Percentiles rank a stretch among this genome's conserved stretches.
phyloP scores from a whole-genome alignment of 2,797 vertebrate genomes.

The Pempheris klunzingeri region DNA sequence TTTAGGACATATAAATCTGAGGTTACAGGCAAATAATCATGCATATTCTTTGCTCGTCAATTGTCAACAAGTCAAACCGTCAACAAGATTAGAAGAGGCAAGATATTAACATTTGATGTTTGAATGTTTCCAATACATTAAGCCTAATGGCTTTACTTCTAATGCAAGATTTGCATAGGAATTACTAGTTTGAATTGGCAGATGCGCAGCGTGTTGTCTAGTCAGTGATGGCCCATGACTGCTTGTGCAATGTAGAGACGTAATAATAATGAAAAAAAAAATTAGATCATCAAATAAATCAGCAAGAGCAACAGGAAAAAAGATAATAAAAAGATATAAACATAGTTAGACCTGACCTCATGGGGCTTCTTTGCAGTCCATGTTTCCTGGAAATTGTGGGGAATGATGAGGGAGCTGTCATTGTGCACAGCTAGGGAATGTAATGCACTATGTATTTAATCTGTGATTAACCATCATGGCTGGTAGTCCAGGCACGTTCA shows the following conservation, averaged over 20 bases:
- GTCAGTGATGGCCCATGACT: slow-evolving; percentile 55
- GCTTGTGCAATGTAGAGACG: slow-evolving; percentile 33
- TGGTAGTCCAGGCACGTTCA: slow-evolving; percentile 75
- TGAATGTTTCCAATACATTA: slow-evolving; percentile 64
- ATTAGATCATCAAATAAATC: slow-evolving; percentile 64
- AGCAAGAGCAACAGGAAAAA: slow-evolving; percentile 38
- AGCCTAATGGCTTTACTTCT: slow-evolving; percentile 65
- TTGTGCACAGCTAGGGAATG: slow-evolving; percentile 48
- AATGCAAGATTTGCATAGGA: slow-evolving; percentile 64
- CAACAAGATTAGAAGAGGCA: slow-evolving; percentile 54
- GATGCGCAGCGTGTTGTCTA: slow-evolving; percentile 50
- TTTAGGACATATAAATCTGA: slow-evolving; percentile 32
- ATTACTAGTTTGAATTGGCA: slow-evolving; percentile 57
- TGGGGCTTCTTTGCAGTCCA: slow-evolving; percentile 39
- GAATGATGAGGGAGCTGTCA: slow-evolving; percentile 66
- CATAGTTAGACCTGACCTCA: slow-evolving; percentile 57
- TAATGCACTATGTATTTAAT: slow-evolving; percentile 72
- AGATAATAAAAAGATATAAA: slow-evolving; percentile 61
- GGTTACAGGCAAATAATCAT: slow-evolving; percentile 51
- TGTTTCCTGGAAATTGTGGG: slow-evolving; percentile 56
- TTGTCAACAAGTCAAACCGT: slow-evolving; percentile 61
- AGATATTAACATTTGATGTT: slow-evolving; percentile 62
- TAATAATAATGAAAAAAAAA: slow-evolving; percentile 44
- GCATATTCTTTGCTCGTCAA: slow-evolving; percentile 44
- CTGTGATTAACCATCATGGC: slow-evolving; percentile 72